phyloP scores from a whole-genome alignment of 2,888 invertebrate species.

The Zygogramma bicolorata region DNA sequence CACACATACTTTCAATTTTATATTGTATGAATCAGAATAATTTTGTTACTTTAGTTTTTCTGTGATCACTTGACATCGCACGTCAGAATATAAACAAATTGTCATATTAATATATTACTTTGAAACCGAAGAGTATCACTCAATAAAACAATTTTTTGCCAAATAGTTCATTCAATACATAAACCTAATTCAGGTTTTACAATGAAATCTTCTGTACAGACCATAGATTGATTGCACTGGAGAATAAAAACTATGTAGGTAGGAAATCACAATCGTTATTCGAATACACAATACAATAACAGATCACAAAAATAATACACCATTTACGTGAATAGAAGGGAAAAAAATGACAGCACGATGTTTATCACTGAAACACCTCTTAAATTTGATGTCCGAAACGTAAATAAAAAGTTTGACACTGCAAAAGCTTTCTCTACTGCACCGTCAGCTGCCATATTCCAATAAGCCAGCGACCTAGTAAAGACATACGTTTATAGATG shows the following conservation, averaged over 20 bases:
- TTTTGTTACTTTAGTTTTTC: conserved; percentile 12
- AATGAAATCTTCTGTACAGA: no score
- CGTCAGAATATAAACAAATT: conserved; percentile 38
- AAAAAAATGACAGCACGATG: neutral
- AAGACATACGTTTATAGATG: neutral
- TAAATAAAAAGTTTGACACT: conserved; percentile 60
- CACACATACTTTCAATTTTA: conserved; percentile 56
- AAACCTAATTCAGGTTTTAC: no score
- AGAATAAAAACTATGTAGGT: no score
- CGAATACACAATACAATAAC: no score
- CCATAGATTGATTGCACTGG: no score
- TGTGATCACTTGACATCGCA: conserved; percentile 36
- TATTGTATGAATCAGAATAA: conserved; percentile 26
- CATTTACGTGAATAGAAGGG: neutral
- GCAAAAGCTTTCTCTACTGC: conserved; percentile 59
- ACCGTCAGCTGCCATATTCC: conserved; percentile 52
- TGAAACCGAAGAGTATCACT: no score
- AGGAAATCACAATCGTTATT: no score
- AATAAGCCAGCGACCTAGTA: neutral
- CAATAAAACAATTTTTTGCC: no score
- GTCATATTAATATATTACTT: conserved; percentile 22
- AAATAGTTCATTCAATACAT: no score
- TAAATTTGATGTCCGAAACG: conserved; percentile 47
- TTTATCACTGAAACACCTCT: conserved; percentile 5
- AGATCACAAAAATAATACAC: conserved; percentile 1